These are phyloP conservation scores for Coregonus suidteri DNA, from an alignment of 2,797 vertebrate species.

Conservation along the genomic window DNA sequence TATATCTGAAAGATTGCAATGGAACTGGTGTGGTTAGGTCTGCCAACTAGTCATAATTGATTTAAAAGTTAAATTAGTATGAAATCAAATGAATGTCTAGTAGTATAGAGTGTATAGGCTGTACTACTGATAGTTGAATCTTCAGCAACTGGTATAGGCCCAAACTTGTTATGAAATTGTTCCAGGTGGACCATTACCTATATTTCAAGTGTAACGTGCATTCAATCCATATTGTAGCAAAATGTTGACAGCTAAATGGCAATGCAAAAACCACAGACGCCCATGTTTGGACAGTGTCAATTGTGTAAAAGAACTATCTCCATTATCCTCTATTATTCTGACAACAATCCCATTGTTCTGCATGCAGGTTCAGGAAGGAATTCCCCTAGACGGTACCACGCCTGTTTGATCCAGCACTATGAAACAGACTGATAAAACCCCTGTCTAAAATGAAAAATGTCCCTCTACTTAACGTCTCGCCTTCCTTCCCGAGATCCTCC, in stretches of 20 bases:
- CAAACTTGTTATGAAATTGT: too few species aligned
- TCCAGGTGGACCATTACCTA: too few species aligned
- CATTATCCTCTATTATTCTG: neutral
- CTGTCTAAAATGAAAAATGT: slow-evolving; percentile 36
- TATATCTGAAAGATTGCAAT: too few species aligned
- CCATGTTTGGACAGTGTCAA: neutral
- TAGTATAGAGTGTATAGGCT: too few species aligned
- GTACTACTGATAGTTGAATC: too few species aligned
- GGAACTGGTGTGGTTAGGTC: too few species aligned
- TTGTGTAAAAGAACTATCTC: neutral
- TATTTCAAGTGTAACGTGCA: neutral
- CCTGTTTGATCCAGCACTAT: slow-evolving; percentile 29
- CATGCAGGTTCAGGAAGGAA: slow-evolving; percentile 36
- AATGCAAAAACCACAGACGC: neutral
- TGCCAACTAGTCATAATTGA: too few species aligned
- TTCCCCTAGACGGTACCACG: slow-evolving; percentile 37
- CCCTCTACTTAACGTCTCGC: slow-evolving; percentile 23
- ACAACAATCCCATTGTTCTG: slow-evolving; percentile 34
- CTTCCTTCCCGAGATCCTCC: slow-evolving; percentile 33
- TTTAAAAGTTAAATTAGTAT: too few species aligned
- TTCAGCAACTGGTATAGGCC: too few species aligned
- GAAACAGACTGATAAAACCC: slow-evolving; percentile 33
- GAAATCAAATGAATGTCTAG: too few species aligned
- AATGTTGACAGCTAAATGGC: neutral
- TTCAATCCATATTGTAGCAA: neutral